Conservation (phyloP, 2,888 invertebrate genomes). For the Eupithecia centaureata region DNA sequence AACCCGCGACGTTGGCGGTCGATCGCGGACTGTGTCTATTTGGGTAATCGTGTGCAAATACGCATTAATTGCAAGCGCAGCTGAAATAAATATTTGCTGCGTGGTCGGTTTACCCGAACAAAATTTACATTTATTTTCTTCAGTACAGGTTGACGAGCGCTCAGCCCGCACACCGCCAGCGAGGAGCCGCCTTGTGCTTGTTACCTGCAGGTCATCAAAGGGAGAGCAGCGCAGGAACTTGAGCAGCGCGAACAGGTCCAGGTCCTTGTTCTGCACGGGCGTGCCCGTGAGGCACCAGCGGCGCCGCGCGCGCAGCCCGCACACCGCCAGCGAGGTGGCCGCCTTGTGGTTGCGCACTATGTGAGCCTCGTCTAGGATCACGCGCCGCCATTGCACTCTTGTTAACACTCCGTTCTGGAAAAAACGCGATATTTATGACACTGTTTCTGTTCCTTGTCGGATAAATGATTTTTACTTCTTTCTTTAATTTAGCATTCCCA, state of each 20-base stretch:
- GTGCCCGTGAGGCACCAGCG: conserved; percentile 95
- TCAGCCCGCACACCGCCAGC: no score
- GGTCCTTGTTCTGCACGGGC: conserved; percentile 96
- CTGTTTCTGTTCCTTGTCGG: no score
- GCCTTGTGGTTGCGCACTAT: conserved; percentile 94
- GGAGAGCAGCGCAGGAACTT: conserved; percentile 94
- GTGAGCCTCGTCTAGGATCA: conserved; percentile 97
- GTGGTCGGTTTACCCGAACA: no score
- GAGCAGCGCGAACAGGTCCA: conserved; percentile 90
- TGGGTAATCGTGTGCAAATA: no score
- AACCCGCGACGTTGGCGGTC: no score
- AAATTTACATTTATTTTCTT: no score
- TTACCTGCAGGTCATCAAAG: conserved; percentile 91
- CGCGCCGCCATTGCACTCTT: conserved; percentile 91
- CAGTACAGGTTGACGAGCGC: no score
- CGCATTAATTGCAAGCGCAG: no score
- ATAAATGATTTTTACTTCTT: no score
- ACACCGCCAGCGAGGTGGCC: conserved; percentile 88
- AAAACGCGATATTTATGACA: conserved; percentile 39
- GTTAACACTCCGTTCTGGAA: conserved; percentile 83
- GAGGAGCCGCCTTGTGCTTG: background rate
- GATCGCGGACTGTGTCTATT: no score
- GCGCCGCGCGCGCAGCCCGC: conserved; percentile 82
- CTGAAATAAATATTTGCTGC: no score
- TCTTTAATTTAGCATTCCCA: no score